phyloP scores from a whole-genome alignment of 2,797 vertebrate species.

The Meriones psammophilus region DNA sequence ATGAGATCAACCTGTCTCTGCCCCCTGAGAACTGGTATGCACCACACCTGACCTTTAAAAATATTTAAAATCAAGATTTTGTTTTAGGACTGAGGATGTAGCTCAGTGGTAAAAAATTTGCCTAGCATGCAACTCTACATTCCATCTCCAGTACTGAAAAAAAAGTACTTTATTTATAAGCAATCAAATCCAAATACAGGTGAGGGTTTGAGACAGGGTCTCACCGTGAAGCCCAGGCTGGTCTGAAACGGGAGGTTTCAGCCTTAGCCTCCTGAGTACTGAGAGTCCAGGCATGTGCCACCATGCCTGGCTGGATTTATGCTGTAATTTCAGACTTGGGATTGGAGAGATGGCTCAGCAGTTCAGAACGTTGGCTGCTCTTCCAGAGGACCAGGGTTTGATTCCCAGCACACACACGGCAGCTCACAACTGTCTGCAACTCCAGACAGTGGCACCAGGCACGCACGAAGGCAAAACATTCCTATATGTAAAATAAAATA shows the following conservation, averaged over 20 bases:
- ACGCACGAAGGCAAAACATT: background rate
- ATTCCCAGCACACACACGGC: background rate
- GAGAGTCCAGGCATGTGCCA: background rate
- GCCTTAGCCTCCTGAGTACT: background rate
- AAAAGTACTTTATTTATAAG: slow-evolving; percentile 45
- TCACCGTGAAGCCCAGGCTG: background rate
- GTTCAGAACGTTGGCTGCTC: background rate
- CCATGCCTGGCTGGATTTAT: background rate
- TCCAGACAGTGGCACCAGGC: background rate
- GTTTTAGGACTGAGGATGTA: background rate
- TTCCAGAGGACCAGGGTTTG: background rate
- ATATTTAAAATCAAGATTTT: background rate
- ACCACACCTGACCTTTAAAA: background rate
- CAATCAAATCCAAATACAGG: background rate
- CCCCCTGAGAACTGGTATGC: background rate
- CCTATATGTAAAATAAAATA: background rate
- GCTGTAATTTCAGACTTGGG: slow-evolving; percentile 29
- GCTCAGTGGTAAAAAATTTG: background rate
- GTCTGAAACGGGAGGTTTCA: background rate
- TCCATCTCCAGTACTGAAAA: background rate
- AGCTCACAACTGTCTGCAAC: too few species aligned
- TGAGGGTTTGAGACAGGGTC: background rate
- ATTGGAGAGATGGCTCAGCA: background rate
- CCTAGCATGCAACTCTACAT: background rate
- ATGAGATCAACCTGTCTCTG: background rate